Evolutionary conservation across 2,797 vertebrate species (phyloP), one percentile per base, ranked within the genome.

Genomic region (Chelmon rostratus): DNA sequence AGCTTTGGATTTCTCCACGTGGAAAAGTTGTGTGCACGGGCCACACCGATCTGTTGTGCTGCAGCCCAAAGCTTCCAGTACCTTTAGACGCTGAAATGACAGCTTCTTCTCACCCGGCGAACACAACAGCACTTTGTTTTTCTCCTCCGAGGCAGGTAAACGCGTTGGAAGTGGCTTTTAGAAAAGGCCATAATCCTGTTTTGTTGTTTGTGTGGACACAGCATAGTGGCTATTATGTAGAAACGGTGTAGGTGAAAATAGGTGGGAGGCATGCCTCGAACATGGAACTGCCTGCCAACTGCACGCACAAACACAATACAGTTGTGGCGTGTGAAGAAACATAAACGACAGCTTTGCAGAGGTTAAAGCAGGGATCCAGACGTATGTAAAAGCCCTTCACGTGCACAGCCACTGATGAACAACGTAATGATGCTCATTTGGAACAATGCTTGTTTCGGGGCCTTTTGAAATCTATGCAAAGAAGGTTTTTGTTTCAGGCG

Each of bases 171-270:
- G 37, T 40, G 19, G 33, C 59, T 66, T 59, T 40, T 9, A 38
- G 35, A 40, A 59, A 75, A 57, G n/a, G 13, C 46, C 18, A 8
- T 70, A 80, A 71, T 86, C 71, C 42, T 58, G 38, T 77, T 68
- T 52, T 65, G 31, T 52, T 79, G 65, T 76, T 82, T 83, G 65
- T 81, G 67, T 84, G 80, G 73, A 79, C 57, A 31, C 25, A 78
- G 61, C 67, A 46, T 49, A 46, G 61, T 1, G 33, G 68, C 31
- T 77, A 47, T 83, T 80, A 64, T 76, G 72, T 56, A 52, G 68
- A 70, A 53, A 58, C n/a, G 18, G 72, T 83, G 85, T 74, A 82
- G 84, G 80, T 86, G 83, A 83, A 63, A 52, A 31, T 72, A 67
- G 66, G 83, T 76, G 68, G 86, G 76, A 78, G 81, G 77, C 66